phyloP scores from a whole-genome alignment of 2,888 invertebrate species.

The Tipula unca region DNA sequence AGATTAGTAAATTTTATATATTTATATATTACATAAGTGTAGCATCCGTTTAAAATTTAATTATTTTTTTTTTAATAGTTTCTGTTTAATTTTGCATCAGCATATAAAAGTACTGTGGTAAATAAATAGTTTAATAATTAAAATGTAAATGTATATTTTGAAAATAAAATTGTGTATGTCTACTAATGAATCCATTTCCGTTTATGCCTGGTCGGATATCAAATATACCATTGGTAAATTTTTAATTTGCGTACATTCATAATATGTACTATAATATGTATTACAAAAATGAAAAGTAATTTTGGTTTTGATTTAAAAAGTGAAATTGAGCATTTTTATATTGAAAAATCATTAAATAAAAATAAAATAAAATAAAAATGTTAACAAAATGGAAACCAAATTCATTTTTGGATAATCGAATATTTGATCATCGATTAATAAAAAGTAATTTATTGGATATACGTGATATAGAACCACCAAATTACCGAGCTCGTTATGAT shows the following conservation, averaged over 20 bases:
- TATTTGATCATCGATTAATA: slow-evolving; percentile 39
- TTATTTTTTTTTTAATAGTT: neutral
- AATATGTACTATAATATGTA: neutral
- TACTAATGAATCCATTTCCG: slow-evolving; percentile 33
- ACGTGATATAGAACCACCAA: slow-evolving; percentile 35
- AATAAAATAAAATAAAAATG: neutral
- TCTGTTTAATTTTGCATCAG: neutral
- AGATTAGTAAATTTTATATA: neutral
- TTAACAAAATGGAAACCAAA: slow-evolving; percentile 32
- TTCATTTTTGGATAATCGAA: slow-evolving; percentile 38
- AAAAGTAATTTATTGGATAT: slow-evolving; percentile 39
- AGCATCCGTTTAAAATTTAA: neutral
- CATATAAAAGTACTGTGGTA: neutral
- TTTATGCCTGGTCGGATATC: slow-evolving; percentile 33
- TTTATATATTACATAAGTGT: neutral
- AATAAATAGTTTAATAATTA: neutral
- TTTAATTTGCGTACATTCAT: neutral
- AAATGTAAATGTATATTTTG: neutral
- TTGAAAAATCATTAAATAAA: neutral
- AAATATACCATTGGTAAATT: slow-evolving; percentile 41
- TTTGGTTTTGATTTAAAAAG: neutral
- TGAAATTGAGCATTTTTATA: neutral
- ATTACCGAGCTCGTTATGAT: slow-evolving; percentile 36
- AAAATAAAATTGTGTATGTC: neutral
- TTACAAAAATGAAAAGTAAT: no score